Percentiles rank a stretch among this genome's conserved stretches.
phyloP scores from a whole-genome alignment of 2,797 vertebrate genomes.

The Chrysocyon brachyurus region DNA sequence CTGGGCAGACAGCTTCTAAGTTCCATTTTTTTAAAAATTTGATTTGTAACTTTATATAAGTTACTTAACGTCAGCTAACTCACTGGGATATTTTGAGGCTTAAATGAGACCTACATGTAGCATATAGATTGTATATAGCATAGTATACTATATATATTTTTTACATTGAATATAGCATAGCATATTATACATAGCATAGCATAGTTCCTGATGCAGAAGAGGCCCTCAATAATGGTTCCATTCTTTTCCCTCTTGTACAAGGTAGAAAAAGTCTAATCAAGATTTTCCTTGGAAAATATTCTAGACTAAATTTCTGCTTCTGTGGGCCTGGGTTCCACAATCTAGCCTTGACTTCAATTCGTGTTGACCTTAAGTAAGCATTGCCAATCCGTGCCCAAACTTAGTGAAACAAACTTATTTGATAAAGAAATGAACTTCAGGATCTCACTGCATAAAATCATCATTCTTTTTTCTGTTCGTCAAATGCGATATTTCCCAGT shows the following conservation, averaged over 20 bases:
- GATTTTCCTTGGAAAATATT: constrained; percentile 65
- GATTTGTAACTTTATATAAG: background rate
- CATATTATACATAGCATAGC: background rate
- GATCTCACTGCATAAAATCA: constrained; percentile 10
- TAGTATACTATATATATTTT: background rate
- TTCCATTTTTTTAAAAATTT: background rate
- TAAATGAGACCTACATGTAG: background rate
- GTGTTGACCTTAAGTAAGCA: constrained; percentile 41
- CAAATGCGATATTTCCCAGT: background rate
- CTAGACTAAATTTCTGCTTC: constrained; percentile 54
- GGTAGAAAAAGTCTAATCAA: constrained; percentile 42
- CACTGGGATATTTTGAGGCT: constrained; percentile 8
- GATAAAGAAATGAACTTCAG: constrained; percentile 60
- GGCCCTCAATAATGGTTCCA: background rate
- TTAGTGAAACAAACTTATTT: constrained; percentile 53
- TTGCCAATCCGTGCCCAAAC: constrained; percentile 43
- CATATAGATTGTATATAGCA: background rate
- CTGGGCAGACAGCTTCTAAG: background rate
- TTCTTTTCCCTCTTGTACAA: constrained; percentile 38
- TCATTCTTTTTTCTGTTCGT: background rate
- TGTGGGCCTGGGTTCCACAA: constrained; percentile 40
- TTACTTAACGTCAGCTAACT: background rate
- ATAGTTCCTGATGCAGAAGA: background rate
- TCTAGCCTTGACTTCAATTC: constrained; percentile 26
- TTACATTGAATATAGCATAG: background rate